Conservation (phyloP, 1,140 invertebrate species). For the Bombus confusus region DNA sequence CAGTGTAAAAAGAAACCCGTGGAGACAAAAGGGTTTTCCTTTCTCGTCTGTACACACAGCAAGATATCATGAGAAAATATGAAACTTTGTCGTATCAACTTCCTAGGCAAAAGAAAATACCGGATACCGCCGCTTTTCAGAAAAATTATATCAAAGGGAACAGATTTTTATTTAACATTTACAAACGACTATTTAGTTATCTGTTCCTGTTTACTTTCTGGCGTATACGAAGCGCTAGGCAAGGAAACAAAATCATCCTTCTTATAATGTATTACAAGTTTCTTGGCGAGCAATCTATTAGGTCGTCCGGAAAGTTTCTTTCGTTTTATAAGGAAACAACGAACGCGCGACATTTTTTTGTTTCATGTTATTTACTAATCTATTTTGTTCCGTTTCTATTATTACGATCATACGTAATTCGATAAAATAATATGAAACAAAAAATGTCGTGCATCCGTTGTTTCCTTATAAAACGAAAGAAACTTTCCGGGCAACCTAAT, state of each 20-base stretch:
- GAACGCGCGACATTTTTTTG: too few relatives aligned
- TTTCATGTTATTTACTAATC: too few relatives aligned
- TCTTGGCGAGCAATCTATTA: too few relatives aligned
- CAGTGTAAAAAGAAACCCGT: not conserved
- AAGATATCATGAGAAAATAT: not conserved
- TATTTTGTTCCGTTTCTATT: too few relatives aligned
- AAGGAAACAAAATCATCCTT: not conserved
- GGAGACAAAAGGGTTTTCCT: not conserved
- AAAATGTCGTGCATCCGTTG: too few relatives aligned
- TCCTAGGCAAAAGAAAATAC: not conserved
- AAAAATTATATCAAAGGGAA: not conserved
- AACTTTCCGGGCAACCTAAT: too few relatives aligned
- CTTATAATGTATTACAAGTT: not conserved
- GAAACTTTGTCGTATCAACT: conserved; percentile 6
- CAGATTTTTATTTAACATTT: not conserved
- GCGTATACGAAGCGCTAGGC: not conserved
- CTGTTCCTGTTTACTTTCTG: not conserved
- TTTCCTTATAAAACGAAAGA: too few relatives aligned
- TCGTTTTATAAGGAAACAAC: too few relatives aligned
- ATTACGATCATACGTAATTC: too few relatives aligned
- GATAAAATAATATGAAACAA: too few relatives aligned
- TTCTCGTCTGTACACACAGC: not conserved
- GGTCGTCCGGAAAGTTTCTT: too few relatives aligned
- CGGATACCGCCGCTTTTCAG: not conserved
- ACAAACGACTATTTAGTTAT: not conserved